Evolutionary conservation across 2,888 invertebrate species (phyloP), one percentile per base, ranked within the genome.

Genomic region (Yponomeuta cagnagella): DNA sequence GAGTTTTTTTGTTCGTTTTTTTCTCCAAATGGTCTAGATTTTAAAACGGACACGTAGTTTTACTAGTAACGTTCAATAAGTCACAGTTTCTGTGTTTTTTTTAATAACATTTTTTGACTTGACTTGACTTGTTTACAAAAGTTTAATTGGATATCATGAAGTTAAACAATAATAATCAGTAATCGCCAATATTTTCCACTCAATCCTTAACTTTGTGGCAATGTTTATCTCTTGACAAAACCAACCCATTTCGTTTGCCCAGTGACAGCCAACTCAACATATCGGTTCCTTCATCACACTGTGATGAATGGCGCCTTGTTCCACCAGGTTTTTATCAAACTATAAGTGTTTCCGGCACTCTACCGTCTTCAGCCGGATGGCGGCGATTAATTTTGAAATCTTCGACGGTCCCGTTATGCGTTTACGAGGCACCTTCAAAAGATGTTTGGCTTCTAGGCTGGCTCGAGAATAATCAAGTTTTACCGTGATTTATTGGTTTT

Each of bases 281-380:
- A 10, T 69, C 12, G 23, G 52, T 69, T 52, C 8, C 30, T 48
- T 52, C 68, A 48, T 48, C 37, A 66, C 69, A 33, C 64, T 69
- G 63, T 72, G 73, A 73, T 72, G 71, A 73, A 73, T 71, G 68
- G 68, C 67, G 63, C 69, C 72, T 72, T 74, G 74, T 75, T 74
- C 71, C 71, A 71, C 69, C 52, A 72, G 78, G 79, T 83, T 85
- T 85, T 84, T 82, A 81, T 81, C 79, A 81, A 81, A 80, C 79
- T 77, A 77, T 77, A 76, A 77, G 78, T 76, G 82, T 84, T 85
- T 90, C 89, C 89, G 87, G 86, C 77, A 74, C 80, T 86, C 77
- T 74, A 84, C 81, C 78, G 75, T 74, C 73, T 72, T 74, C 71
- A 75, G 76, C 84, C 88, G 89, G 90, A 89, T 88, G 86, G 79